phyloP scores from a whole-genome alignment of 1,140 invertebrate species.

The Papilio machaon region DNA sequence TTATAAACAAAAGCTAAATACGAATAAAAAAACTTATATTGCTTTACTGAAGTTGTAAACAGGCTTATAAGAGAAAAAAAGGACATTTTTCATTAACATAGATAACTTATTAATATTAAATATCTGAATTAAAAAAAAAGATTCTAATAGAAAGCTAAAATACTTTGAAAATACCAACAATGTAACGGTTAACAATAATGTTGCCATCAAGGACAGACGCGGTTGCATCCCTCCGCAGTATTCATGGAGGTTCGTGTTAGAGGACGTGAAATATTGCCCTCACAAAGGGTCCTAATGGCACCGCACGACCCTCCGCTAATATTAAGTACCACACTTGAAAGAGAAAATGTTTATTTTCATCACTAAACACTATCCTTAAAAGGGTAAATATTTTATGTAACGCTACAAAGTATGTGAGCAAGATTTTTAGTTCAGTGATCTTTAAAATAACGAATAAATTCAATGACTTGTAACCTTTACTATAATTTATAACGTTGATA shows the following conservation, averaged over 20 bases:
- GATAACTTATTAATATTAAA: background rate
- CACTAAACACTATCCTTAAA: conserved; percentile 20
- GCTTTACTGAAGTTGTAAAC: background rate
- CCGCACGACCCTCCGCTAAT: conserved; percentile 54
- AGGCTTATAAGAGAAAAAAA: background rate
- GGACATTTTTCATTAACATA: too few relatives aligned
- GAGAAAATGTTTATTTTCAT: conserved; percentile 33
- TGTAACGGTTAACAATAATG: conserved; percentile 54
- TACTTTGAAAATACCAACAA: conserved; percentile 53
- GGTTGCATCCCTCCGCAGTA: conserved; percentile 59
- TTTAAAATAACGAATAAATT: background rate
- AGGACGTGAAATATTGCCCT: conserved; percentile 69
- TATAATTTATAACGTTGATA: background rate
- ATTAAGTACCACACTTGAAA: conserved; percentile 39
- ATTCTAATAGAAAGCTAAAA: background rate
- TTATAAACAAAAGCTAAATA: too few relatives aligned
- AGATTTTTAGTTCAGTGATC: background rate
- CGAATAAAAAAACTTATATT: too few relatives aligned
- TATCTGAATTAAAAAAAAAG: background rate
- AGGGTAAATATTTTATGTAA: background rate
- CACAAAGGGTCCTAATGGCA: conserved; percentile 63
- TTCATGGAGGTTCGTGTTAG: conserved; percentile 65
- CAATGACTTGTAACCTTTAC: background rate
- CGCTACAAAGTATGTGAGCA: background rate
- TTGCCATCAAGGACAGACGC: conserved; percentile 65